Evolutionary conservation across 2,113 vertebrate genomes (phyloP).

Genomic region (Henicopernis longicauda): DNA sequence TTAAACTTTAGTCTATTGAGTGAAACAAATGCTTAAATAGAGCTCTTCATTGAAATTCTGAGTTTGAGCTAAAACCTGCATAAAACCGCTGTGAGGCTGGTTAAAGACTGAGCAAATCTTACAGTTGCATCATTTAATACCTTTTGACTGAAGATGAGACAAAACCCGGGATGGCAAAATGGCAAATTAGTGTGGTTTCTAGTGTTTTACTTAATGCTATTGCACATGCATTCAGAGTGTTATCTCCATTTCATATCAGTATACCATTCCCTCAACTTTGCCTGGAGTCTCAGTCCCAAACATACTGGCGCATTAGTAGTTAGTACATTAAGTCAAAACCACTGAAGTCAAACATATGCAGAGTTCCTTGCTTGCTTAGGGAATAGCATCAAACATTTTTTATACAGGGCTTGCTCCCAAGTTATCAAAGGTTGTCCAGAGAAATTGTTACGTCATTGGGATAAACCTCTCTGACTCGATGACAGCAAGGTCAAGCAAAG

Average conservation of each 20-base stretch:
- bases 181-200: background rate
- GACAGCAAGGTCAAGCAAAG: background rate
- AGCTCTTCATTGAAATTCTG: slow-evolving; percentile 44
- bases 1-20: slow-evolving; percentile 62
- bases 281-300: background rate
- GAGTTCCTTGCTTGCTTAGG: background rate
- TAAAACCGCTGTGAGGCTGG: background rate
- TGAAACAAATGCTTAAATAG: slow-evolving; percentile 62
- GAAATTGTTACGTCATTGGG: background rate
- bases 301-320: background rate
- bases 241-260: background rate
- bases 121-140: background rate
- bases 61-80: background rate
- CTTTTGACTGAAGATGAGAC: background rate
- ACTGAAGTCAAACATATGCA: background rate
- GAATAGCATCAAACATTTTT: background rate
- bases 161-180: background rate
- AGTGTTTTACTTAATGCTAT: background rate
- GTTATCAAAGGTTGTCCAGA: background rate
- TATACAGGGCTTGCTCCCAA: background rate
- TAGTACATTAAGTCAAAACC: background rate
- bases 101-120: slow-evolving; percentile 19
- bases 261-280: background rate
- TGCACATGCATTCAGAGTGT: background rate
- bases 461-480: background rate